Evolutionary conservation across 2,797 vertebrate species (phyloP), one percentile per base, ranked within the genome.

Genomic region (Muscicapa striata): DNA sequence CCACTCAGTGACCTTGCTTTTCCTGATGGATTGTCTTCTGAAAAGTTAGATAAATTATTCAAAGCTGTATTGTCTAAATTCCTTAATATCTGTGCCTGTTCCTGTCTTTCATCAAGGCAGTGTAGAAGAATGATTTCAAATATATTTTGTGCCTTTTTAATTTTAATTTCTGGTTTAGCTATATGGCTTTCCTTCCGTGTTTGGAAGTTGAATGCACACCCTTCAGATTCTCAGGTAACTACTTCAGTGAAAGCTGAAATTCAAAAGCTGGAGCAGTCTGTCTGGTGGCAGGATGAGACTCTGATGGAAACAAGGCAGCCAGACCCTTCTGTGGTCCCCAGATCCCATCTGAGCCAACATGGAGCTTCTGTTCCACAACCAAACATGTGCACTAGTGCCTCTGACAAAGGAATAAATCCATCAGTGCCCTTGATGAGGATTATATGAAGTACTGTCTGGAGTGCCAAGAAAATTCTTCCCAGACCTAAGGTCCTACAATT

Each of bases 341-440:
- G 51, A 54, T 90, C 90, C 90, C 80, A 26, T 15, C 45, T 52
- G 46, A 89, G 70, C 41, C 18, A 32, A 10, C 0, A 2, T 15
- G 49, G 45, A 72, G 48, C 74, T 90, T 91, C 85, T 88, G 81
- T 63, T 73, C 52, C 63, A 82, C 82, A 64, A 66, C 46, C 11
- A 54, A 78, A 80, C 32, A 40, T 29, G 48, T 61, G 58, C 69
- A 94, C 48, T 2, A 62, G 66, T 12, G 41, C 55, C 0, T 0
- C 74, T 82, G 86, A 59, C 48, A 58, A 89, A 95, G 0, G 4
- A 79, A 62, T 57, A 89, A 91, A 89, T 49, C 82, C 79, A 68
- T 62, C 32, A 92, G 57, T 61, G 85, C 62, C 79, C 84, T 80
- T 72, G 76, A 92, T 62, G 58, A 91, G 84, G 91, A 95, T 83